Percentiles rank a stretch among this genome's conserved stretches.
Conservation (phyloP, 2,888 invertebrate genomes). For the Eupithecia subfuscata region DNA sequence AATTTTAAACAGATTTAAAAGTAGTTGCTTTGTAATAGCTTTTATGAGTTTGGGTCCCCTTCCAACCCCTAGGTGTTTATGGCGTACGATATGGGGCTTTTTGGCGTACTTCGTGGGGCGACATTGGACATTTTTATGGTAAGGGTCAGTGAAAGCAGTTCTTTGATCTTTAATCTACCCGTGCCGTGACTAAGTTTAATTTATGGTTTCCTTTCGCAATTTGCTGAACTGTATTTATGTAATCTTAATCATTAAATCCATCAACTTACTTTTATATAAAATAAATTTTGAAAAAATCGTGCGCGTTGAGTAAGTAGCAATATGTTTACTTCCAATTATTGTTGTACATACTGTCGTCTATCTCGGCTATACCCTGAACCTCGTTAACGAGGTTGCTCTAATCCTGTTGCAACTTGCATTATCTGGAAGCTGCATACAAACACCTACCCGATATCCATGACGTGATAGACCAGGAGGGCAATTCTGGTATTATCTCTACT, state of each 20-base stretch:
- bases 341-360: neutral
- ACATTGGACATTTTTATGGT: neutral
- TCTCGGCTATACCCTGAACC: slow-evolving; percentile 13
- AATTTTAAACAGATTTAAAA: slow-evolving; percentile 22
- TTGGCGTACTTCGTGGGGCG: neutral
- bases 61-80: neutral
- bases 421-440: slow-evolving; percentile 8
- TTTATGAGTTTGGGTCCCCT: slow-evolving; percentile 8
- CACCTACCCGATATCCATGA: neutral
- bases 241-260: neutral
- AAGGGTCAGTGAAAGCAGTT: slow-evolving; percentile 5
- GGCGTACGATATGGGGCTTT: neutral
- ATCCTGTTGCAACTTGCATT: slow-evolving; percentile 24
- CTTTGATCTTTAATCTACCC: slow-evolving; percentile 7
- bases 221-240: slow-evolving; percentile 1
- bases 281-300: neutral
- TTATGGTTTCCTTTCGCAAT: slow-evolving; percentile 9
- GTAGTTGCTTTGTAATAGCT: slow-evolving; percentile 11
- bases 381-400: slow-evolving; percentile 27
- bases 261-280: neutral
- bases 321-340: slow-evolving; percentile 19
- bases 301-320: neutral
- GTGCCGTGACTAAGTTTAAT: slow-evolving; percentile 8
- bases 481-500: too few relatives aligned
- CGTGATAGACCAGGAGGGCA: neutral